Base-by-base conservation (phyloP, 2,888 invertebrate species). In the Polia nebulosa region DNA sequence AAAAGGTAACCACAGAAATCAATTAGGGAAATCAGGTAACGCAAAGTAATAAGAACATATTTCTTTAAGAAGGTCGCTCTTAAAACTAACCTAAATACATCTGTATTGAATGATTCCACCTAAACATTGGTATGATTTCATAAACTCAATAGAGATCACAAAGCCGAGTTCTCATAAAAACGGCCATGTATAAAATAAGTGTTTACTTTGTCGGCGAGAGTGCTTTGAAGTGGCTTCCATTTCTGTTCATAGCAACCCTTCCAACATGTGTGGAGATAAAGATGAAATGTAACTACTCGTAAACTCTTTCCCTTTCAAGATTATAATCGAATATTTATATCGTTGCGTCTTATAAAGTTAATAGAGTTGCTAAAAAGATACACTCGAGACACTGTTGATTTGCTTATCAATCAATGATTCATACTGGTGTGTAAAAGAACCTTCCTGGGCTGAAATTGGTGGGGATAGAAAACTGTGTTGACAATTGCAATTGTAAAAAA, bases 151-250 rank as follows among this genome's bases (percentile, higher is more conserved):
- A 61, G 59, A 84, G 76, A 83, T 89, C 90, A 91, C 91, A 92
- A 90, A 92, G 87, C 81, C 62, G 85, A 82, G 84, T 90, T 92
- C 92, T 88, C 90, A 88, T 91, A 92, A 92, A 91, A 90, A 90
- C 87, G 79, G 85, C 82, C 85, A 89, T 89, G 90, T 90, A 90
- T 84, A 91, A 91, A 91, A 91, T 88, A 91, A 92, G 91, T 92
- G 92, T 93, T 93, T 92, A 90, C 93, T 93, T 91, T 92, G 91
- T 91, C 89, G 90, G 89, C 87, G 88, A 84, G 85, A 82, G 80
- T 78, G 79, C 85, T 93, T 94, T 95, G 94, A 95, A 95, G 95
- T 94, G 94, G 94, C 88, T 90, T 91, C 89, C 91, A 93, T 93
- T 91, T 91, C 89, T 91, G 90, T 90, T 89, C 89, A 87, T 90